Evolutionary conservation across 2,888 invertebrate species (phyloP), one percentile per base, ranked within the genome.

Genomic region (Chironomus riparius): DNA sequence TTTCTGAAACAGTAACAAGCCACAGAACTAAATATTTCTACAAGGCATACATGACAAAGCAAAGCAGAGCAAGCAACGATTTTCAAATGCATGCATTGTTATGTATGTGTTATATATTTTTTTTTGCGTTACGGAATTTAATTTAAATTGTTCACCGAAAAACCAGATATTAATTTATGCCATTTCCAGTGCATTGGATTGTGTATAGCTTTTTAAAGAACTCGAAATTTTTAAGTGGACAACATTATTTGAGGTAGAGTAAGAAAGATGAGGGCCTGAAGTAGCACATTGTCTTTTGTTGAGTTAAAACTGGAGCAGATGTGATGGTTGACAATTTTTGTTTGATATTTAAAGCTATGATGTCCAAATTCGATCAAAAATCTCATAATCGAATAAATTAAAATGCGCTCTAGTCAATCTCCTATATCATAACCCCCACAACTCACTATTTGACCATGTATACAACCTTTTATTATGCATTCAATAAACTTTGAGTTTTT

Each of bases 151-250:
- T 21, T 47, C 18, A 6, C 74, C 18, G 4, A 12, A 50, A 22
- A 71, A 72, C 28, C 68, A 74, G 74, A 74, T 74, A 74, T 74
- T 74, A 74, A 74, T 68, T 73, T 47, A 62, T 73, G 72, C 72
- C 21, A 50, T 38, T 5, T 2, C 50, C 18, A 21, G 18, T 21
- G 12, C 65, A 65, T 22, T 13, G 13, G 24, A 21, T 21, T 65
- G 38, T 38, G 65, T 21, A 56, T 56, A 18, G 56, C 56, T 5
- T 56, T 56, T 56, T 56, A 56, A 56, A 56, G 56, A 15, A 56
- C 56, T 18, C 6, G 38, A 38, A 10, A 10, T 38, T 38, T 38
- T 38, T 38, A 38, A 38, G 38, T 2, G 38, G 10, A 38, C 38
- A 10, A 38, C 38, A 38, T 38, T 38, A 38, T 38, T 38, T 38